These are phyloP conservation scores for Lepidonotus clava DNA, from an alignment of 2,888 invertebrate genomes.

Conservation along the genomic window DNA sequence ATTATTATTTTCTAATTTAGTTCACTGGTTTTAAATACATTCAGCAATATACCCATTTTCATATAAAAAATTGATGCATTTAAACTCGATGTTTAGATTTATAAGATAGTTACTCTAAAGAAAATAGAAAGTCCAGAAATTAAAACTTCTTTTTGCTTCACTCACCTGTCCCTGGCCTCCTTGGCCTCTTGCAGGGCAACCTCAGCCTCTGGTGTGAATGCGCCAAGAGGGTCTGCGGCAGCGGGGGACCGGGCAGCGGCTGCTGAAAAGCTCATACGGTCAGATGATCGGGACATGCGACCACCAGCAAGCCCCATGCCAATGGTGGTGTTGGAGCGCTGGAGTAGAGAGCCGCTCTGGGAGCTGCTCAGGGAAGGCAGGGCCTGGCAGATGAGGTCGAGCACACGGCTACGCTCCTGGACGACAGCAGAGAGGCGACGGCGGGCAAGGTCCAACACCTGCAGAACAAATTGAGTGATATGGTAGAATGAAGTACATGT, in stretches of 20 bases:
- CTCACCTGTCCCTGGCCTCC: conserved; percentile 69
- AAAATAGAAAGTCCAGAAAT: no score
- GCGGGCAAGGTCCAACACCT: conserved; percentile 76
- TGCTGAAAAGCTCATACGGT: no score
- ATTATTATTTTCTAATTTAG: no score
- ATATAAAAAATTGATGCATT: no score
- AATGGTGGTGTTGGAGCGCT: background rate
- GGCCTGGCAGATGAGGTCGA: conserved; percentile 78
- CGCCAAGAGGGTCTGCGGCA: conserved; percentile 74
- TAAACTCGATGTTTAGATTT: no score
- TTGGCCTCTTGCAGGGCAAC: conserved; percentile 74
- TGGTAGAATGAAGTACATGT: background rate
- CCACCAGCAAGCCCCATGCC: conserved; percentile 29
- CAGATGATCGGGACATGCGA: background rate
- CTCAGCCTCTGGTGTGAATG: conserved; percentile 78
- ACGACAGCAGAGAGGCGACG: conserved; percentile 73
- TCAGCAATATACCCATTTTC: no score
- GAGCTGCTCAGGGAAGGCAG: conserved; percentile 68
- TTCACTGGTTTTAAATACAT: no score
- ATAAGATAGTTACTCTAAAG: no score
- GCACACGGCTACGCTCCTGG: conserved; percentile 77
- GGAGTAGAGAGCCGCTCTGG: background rate
- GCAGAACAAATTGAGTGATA: conserved; percentile 35
- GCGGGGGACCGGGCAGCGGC: background rate
- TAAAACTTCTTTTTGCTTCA: no score